Evolutionary conservation across 2,113 vertebrate species (phyloP), one percentile per base, ranked within the genome.

Genomic region (Bubalus kerabau): DNA sequence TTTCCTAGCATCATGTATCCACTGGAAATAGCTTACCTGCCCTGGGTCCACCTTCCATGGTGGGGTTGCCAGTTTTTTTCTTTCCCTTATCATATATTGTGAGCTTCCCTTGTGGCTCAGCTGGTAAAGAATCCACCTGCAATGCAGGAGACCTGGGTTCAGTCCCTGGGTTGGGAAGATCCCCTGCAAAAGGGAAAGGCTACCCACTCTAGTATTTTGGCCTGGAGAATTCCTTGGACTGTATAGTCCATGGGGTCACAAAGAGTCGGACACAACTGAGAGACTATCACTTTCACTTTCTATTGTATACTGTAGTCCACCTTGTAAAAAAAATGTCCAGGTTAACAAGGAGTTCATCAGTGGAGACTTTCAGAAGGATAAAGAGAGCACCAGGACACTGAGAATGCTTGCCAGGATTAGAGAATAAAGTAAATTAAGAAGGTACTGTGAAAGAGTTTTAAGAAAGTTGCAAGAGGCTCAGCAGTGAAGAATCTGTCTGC

Each of bases 261-360:
- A 71, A 71, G n/a, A 71, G 10, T 36, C 2, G 0, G 19, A 40
- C 19, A 71, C 0, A 0, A 71, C 19, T 36, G 19, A 71, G 19
- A 1, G 0, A 21, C 8, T 12, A 1, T 23, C n/a, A 71, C 19
- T 71, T 71, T 23, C n/a, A 40, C 19, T 71, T 71, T 71, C n/a
- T 67, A 30, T 40, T 57, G 17, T 87, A 67, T 57, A 67, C 32
- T 46, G 9, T 46, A 64, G 12, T 80, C 48, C 8, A 4, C 46
- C 43, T 48, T 95, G 16, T 80, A 36, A 57, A 87, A 71, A 62
- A 3, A 36, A 71, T 28, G 57, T 24, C 23, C 82, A 60, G 12
- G 56, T 54, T 87, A 54, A 80, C 12, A 43, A 15, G 40, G 30
- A 59, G 16, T 59, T 78, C 30, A 78, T 62, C 43, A 52, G 56